These are phyloP conservation scores for Carcinoscorpius rotundicauda DNA, from an alignment of 1,140 invertebrate genomes.

Conservation along the genomic window DNA sequence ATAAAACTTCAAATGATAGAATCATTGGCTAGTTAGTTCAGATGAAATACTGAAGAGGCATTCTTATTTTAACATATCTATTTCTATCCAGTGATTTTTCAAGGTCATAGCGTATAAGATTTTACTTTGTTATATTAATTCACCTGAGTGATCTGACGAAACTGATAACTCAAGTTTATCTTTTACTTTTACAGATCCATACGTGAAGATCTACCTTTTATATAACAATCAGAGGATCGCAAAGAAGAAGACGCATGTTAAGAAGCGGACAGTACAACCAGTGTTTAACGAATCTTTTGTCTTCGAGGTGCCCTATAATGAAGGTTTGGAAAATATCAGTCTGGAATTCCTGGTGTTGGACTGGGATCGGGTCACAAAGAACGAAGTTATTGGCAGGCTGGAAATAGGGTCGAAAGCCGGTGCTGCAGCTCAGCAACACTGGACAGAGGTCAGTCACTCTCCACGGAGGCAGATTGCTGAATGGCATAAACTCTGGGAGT, in stretches of 20 bases:
- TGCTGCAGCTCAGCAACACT: constrained; percentile 76
- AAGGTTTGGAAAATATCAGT: constrained; percentile 75
- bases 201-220: constrained; percentile 92
- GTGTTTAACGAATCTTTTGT: constrained; percentile 95
- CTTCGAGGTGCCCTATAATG: constrained; percentile 48
- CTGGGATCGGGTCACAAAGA: constrained; percentile 95
- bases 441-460: constrained; percentile 90
- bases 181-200: constrained; percentile 44
- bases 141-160: neutral
- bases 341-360: constrained; percentile 87
- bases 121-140: constrained; percentile 4
- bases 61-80: too few species aligned
- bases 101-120: neutral
- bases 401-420: constrained; percentile 66
- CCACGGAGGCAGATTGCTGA: constrained; percentile 95
- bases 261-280: constrained; percentile 92
- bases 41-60: too few species aligned
- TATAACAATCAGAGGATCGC: constrained; percentile 94
- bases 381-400: constrained; percentile 90
- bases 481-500: constrained; percentile 75
- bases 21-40: too few species aligned
- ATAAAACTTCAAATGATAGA: too few species aligned
- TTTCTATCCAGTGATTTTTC: neutral
- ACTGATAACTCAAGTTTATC: neutral
- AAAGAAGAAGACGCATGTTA: constrained; percentile 98